Base-by-base conservation (phyloP, 2,888 invertebrate species). In the Lasius platythorax region DNA sequence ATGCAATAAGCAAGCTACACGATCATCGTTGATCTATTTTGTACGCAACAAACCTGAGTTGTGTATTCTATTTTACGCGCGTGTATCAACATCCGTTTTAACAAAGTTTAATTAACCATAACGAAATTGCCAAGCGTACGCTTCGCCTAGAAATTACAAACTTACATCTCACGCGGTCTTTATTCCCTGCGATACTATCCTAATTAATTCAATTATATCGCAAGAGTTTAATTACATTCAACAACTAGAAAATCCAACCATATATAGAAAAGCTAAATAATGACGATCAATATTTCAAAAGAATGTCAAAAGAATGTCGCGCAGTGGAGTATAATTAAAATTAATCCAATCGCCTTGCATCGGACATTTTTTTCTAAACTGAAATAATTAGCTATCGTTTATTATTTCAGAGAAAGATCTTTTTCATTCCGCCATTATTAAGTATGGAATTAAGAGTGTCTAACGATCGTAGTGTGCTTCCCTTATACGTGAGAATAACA, bases 51-150 rank as follows among this genome's bases (percentile, higher is more conserved):
- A 30, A 61, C 23, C 43, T 33, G 33, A 78, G n/a, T 70, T 56
- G 23, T 28, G n/a, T 58, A 81, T 81, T 72, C 73, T 81, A 46
- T 81, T 72, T 81, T 46, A 61, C 9, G 33, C 73, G 37, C 18
- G 37, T 58, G 72, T 72, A 40, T 79, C 72, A 79, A 79, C 70
- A 53, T 61, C 68, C 68, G 68, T 58, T 43, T 33, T 61, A 72
- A 53, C 64, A 18, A 76, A 83, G 82, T 76, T 83, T 68, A 76
- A 76, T 76, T 76, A 83, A 68, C 67, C 82, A 68, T 67, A 76
- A 83, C 66, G 46, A 67, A 78, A 83, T 67, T 83, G 67, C 46
- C 82, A 58, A 37, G 50, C 56, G 61, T 58, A 82, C 66, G 30
- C 64, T 73, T 74, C 40, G 75, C 50, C 18, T 58, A 66, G 75